Conservation (phyloP, 2,888 invertebrate species). For the Rhaphigaster nebulosa region DNA sequence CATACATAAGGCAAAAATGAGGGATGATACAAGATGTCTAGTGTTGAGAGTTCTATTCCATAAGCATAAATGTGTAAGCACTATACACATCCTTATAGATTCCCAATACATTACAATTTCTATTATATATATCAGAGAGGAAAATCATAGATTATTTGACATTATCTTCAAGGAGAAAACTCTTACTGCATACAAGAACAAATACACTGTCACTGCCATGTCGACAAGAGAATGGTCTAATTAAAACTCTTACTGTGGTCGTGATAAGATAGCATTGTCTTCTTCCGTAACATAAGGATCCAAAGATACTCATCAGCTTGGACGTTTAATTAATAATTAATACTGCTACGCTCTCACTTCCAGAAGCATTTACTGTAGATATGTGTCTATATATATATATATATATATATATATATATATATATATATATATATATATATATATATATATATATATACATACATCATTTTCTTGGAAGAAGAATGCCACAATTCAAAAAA, state of each 20-base stretch:
- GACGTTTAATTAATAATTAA: constrained; percentile 4
- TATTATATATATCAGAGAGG: background rate
- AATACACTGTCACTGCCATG: background rate
- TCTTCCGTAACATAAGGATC: background rate
- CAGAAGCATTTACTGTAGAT: no score
- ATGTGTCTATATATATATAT: no score
- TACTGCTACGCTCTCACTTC: constrained; percentile 18
- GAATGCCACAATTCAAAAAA: no score
- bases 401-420: no score
- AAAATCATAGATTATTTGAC: background rate
- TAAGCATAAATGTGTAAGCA: background rate
- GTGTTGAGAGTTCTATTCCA: background rate
- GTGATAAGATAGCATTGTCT: background rate
- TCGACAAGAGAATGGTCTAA: background rate
- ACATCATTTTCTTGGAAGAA: no score
- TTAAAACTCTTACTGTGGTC: background rate
- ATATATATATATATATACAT: no score
- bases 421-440: no score
- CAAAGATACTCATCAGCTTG: background rate
- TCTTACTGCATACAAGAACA: background rate
- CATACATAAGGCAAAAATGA: no score
- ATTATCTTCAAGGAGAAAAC: background rate
- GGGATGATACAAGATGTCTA: background rate
- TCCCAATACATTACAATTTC: background rate
- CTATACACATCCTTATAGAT: no score